Percentiles rank a stretch among this genome's conserved stretches.
Conservation (phyloP, 2,113 vertebrate species). For the Sylvietta virens region DNA sequence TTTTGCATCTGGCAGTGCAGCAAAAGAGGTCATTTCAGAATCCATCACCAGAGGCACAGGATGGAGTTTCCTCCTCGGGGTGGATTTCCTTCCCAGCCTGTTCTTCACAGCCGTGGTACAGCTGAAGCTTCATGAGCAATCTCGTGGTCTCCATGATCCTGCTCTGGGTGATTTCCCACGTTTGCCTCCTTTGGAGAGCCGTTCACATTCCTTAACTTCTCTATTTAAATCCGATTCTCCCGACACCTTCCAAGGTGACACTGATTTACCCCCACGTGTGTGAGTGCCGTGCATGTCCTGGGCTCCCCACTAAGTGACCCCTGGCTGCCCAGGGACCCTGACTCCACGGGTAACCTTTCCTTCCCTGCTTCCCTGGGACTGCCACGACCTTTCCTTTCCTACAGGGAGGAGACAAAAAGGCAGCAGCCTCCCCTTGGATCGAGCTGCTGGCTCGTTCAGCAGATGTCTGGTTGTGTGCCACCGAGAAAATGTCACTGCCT, state of each 20-base stretch:
- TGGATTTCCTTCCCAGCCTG: not conserved
- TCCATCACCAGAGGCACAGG: not conserved
- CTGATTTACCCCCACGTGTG: fast-evolving
- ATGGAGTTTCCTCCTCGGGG: not conserved
- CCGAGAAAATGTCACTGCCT: conserved; percentile 61
- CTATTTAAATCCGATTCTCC: not conserved
- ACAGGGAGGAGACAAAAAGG: conserved; percentile 28
- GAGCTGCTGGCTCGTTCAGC: conserved; percentile 23
- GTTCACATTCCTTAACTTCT: not conserved
- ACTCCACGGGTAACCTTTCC: not conserved
- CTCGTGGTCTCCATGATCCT: not conserved
- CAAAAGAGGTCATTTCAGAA: conserved; percentile 1
- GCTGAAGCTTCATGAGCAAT: not conserved
- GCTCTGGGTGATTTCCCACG: fast-evolving
- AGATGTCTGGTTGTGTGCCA: conserved; percentile 60
- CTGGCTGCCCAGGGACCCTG: not conserved
- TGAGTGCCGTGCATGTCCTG: fast-evolving
- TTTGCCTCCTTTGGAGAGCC: not conserved
- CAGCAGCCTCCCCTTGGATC: not conserved
- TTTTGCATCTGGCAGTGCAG: conserved; percentile 42
- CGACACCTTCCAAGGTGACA: not conserved
- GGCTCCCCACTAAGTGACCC: not conserved
- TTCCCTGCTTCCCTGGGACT: not conserved
- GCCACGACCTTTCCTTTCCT: conserved; percentile 52
- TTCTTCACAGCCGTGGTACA: not conserved